phyloP scores from a whole-genome alignment of 35 echinoderm and acorn worm species.

The Eucidaris tribuloides region DNA sequence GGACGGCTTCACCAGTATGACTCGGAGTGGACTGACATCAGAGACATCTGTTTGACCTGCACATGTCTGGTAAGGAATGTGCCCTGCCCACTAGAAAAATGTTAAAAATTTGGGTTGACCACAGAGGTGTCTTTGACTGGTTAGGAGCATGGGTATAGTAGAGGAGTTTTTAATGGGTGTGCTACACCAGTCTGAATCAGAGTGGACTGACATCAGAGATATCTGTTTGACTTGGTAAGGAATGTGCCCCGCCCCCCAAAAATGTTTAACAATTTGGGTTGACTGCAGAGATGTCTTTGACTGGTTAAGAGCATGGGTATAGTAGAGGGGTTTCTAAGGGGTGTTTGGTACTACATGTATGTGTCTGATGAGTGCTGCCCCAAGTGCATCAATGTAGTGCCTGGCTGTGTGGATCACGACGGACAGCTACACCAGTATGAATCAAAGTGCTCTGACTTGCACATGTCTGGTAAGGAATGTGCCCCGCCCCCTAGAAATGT shows the following conservation, averaged over 20 bases:
- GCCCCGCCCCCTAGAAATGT: no score
- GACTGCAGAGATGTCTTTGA: no score
- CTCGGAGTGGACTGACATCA: slow-evolving; percentile 37
- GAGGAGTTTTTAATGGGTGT: no score
- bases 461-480: slow-evolving; percentile 66
- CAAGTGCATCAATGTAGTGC: slow-evolving; percentile 47
- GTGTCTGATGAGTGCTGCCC: slow-evolving; percentile 82
- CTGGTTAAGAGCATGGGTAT: no score
- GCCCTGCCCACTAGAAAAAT: no score
- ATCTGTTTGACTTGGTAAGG: slow-evolving; percentile 59
- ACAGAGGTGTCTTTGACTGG: no score
- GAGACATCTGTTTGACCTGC: slow-evolving; percentile 65
- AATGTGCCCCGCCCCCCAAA: slow-evolving; percentile 47
- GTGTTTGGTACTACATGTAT: no score
- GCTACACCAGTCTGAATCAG: slow-evolving; percentile 40
- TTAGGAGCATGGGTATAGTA: no score
- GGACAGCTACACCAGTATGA: slow-evolving; percentile 52
- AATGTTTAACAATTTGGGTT: no score
- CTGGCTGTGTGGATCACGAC: slow-evolving; percentile 74
- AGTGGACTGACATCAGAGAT: slow-evolving; percentile 58
- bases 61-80: slow-evolving; percentile 66
- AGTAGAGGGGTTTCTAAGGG: no score
- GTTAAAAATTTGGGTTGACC: no score
- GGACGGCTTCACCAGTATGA: slow-evolving; percentile 52
- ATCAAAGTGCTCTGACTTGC: slow-evolving; percentile 47